Conservation (phyloP, 2,113 vertebrate species). For the Alouatta palliata region DNA sequence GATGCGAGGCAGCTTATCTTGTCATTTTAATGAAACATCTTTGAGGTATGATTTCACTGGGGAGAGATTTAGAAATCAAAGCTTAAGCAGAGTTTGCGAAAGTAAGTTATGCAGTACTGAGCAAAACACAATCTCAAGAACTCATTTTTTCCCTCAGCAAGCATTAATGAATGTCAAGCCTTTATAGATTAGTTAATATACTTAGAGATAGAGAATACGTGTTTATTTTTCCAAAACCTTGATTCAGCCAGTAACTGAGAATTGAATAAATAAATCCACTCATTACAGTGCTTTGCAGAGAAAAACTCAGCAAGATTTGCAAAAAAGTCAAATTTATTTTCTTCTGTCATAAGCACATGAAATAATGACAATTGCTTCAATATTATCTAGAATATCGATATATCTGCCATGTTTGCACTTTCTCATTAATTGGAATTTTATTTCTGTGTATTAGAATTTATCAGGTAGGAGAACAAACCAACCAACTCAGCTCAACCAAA, state of each 20-base stretch:
- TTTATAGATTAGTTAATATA: slow-evolving; percentile 73
- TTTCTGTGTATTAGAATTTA: slow-evolving; percentile 55
- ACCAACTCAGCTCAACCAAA: slow-evolving; percentile 44
- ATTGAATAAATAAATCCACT: slow-evolving; percentile 63
- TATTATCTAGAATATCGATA: slow-evolving; percentile 50
- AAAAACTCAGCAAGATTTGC: slow-evolving; percentile 50
- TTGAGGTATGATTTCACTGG: slow-evolving; percentile 72
- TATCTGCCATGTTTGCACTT: slow-evolving; percentile 30
- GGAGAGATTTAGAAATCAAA: slow-evolving; percentile 73
- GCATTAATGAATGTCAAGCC: slow-evolving; percentile 70
- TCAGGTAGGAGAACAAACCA: slow-evolving; percentile 53
- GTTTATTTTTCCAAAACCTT: slow-evolving; percentile 67
- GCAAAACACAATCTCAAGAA: slow-evolving; percentile 64
- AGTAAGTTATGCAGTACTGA: slow-evolving; percentile 67
- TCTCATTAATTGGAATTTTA: slow-evolving; percentile 64
- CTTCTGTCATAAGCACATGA: slow-evolving; percentile 9
- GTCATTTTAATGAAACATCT: slow-evolving; percentile 73
- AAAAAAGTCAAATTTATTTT: slow-evolving; percentile 54
- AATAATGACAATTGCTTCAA: slow-evolving; percentile 63
- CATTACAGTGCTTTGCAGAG: slow-evolving; percentile 46
- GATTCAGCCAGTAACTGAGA: slow-evolving; percentile 49
- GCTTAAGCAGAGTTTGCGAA: slow-evolving; percentile 57
- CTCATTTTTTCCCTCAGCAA: slow-evolving; percentile 68
- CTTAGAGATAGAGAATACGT: slow-evolving; percentile 62
- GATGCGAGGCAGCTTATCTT: slow-evolving; percentile 61